phyloP scores from a whole-genome alignment of 2,888 invertebrate species.

The Crematogaster levior region DNA sequence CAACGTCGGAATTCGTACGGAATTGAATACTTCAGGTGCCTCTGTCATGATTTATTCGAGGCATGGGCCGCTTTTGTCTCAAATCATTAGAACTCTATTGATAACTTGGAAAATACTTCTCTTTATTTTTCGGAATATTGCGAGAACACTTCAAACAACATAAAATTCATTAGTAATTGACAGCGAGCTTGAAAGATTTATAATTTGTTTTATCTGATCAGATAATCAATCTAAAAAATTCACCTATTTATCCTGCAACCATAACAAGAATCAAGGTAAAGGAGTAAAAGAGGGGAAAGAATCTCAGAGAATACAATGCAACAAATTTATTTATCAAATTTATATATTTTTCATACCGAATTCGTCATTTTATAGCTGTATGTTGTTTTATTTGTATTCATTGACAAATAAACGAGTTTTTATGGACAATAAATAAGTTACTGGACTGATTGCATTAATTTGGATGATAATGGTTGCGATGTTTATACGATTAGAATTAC shows the following conservation, averaged over 20 bases:
- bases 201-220: background rate
- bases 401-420: slow-evolving; percentile 69
- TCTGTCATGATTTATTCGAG: background rate
- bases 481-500: background rate
- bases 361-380: slow-evolving; percentile 53
- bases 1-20: background rate
- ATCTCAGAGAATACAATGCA: slow-evolving; percentile 35
- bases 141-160: background rate
- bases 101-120: background rate
- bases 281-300: slow-evolving; percentile 2
- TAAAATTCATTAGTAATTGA: background rate
- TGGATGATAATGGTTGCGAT: slow-evolving; percentile 37
- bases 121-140: background rate
- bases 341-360: slow-evolving; percentile 33
- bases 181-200: slow-evolving; percentile 3
- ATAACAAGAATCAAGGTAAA: background rate
- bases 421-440: slow-evolving; percentile 70
- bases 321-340: slow-evolving; percentile 62
- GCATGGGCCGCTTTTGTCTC: background rate
- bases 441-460: slow-evolving; percentile 62
- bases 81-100: background rate
- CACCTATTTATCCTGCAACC: slow-evolving; percentile 54
- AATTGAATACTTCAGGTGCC: slow-evolving; percentile 10
- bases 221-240: slow-evolving; percentile 6
- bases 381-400: slow-evolving; percentile 60